Conservation (phyloP, 1,140 invertebrate species). For the Riptortus pedestris region DNA sequence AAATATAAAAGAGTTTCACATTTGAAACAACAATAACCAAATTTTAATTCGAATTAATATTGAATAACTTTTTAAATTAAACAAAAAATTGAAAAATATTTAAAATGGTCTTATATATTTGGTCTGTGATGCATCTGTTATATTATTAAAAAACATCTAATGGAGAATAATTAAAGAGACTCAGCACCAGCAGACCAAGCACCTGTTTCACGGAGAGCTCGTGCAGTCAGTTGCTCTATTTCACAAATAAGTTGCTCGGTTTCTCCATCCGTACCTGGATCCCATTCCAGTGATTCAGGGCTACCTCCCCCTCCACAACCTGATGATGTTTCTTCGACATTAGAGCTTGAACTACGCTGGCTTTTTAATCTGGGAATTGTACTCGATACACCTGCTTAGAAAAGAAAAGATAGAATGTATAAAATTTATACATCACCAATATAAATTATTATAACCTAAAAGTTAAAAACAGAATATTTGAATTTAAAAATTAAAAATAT, state of each 20-base stretch:
- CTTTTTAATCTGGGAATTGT: slow-evolving; percentile 1
- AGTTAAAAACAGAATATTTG: not conserved
- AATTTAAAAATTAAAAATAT: not conserved
- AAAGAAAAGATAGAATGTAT: not conserved
- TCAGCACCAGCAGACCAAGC: slow-evolving; percentile 17
- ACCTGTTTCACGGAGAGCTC: slow-evolving; percentile 30
- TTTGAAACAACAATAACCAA: no score
- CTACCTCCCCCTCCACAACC: slow-evolving; percentile 21
- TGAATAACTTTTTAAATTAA: no score
- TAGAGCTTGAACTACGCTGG: slow-evolving; percentile 1
- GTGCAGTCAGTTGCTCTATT: slow-evolving; percentile 29
- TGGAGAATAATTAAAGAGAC: not conserved
- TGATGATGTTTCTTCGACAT: slow-evolving; percentile 24
- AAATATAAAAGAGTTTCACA: no score
- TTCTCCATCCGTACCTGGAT: slow-evolving; percentile 27
- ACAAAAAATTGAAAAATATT: no score
- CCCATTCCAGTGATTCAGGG: slow-evolving; percentile 31
- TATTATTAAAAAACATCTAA: no score
- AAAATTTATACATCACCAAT: no score
- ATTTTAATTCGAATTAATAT: no score
- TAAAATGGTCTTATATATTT: no score
- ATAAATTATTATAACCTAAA: not conserved
- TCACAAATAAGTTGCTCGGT: slow-evolving; percentile 30
- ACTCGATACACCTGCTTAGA: not conserved
- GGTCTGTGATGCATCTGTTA: no score